Percentiles rank a stretch among this genome's conserved stretches.
phyloP scores from a whole-genome alignment of 2,113 vertebrate genomes.

The Romanogobio albipinnatus region DNA sequence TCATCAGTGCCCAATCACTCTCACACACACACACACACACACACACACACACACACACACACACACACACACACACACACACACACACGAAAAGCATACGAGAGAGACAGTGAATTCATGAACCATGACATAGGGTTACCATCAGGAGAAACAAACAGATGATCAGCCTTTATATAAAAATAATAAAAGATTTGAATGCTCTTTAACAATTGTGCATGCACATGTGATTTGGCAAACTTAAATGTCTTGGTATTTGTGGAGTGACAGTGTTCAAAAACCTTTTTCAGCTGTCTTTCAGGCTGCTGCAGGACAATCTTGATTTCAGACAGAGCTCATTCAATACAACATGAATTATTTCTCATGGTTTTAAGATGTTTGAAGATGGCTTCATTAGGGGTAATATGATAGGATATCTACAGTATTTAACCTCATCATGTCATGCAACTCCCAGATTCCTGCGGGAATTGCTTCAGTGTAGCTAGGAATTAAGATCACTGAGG shows the following conservation, averaged over 20 bases:
- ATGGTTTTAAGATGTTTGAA: conserved; percentile 6
- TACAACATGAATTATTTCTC: not conserved
- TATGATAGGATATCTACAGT: not conserved
- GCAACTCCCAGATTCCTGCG: conserved; percentile 8
- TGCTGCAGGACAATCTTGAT: not conserved
- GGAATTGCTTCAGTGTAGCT: conserved; percentile 20
- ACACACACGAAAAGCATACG: too few relatives aligned
- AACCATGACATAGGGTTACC: too few relatives aligned
- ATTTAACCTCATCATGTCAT: not conserved
- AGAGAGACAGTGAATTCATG: too few relatives aligned
- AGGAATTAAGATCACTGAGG: conserved; percentile 14
- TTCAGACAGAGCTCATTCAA: not conserved
- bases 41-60: too few relatives aligned
- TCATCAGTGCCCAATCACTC: too few relatives aligned
- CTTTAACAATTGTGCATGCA: not conserved
- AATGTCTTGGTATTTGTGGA: not conserved
- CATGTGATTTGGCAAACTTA: not conserved
- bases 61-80: too few relatives aligned
- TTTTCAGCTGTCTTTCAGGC: not conserved
- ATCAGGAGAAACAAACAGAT: too few relatives aligned
- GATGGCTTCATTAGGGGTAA: not conserved
- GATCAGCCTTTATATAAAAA: too few relatives aligned
- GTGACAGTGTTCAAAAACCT: not conserved
- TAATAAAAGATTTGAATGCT: not conserved
- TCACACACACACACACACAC: too few relatives aligned